Percentiles rank a stretch among this genome's conserved stretches.
These are phyloP conservation scores for Ichneumon xanthorius DNA, from an alignment of 2,888 invertebrate genomes.

Conservation along the genomic window DNA sequence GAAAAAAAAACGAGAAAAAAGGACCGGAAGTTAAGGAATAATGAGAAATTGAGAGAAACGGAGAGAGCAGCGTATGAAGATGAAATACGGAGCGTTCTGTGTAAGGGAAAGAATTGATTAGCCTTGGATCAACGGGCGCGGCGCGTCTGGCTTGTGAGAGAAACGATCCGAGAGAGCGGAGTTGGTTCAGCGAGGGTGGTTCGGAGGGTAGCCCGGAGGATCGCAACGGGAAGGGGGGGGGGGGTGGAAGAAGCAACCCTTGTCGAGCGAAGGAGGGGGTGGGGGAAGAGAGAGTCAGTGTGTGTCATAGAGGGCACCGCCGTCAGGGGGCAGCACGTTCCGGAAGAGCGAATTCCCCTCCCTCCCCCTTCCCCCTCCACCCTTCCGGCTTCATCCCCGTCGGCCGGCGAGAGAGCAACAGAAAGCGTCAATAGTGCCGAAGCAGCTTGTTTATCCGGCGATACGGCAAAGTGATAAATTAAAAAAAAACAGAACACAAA, in stretches of 20 bases:
- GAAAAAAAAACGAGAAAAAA: no score
- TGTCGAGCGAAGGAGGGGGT: constrained; percentile 1
- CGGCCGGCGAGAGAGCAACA: constrained; percentile 37
- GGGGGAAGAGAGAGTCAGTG: constrained; percentile 41
- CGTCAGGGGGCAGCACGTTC: constrained; percentile 74
- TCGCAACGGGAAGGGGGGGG: constrained; percentile 43
- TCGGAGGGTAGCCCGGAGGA: constrained; percentile 43
- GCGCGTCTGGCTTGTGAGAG: constrained; percentile 67
- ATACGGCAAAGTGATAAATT: constrained; percentile 37
- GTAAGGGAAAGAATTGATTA: constrained; percentile 73
- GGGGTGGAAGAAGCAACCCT: constrained; percentile 56
- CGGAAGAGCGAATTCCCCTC: constrained; percentile 40
- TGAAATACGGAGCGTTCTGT: constrained; percentile 11
- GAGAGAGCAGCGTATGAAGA: constrained; percentile 16
- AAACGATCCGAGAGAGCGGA: constrained; percentile 66
- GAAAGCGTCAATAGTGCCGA: constrained; percentile 51
- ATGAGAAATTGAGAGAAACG: not conserved
- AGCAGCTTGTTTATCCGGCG: constrained; percentile 27
- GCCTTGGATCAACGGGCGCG: constrained; percentile 76
- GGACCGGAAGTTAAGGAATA: not conserved
- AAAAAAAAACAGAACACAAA: constrained; percentile 40
- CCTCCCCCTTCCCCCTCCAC: constrained; percentile 27
- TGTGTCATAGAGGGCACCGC: constrained; percentile 71
- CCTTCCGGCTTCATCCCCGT: constrained; percentile 45
- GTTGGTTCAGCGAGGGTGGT: constrained; percentile 45